Percentiles rank a stretch among this genome's conserved stretches.
phyloP scores from a whole-genome alignment of 1,140 invertebrate genomes.

The Cherax quadricarinatus region DNA sequence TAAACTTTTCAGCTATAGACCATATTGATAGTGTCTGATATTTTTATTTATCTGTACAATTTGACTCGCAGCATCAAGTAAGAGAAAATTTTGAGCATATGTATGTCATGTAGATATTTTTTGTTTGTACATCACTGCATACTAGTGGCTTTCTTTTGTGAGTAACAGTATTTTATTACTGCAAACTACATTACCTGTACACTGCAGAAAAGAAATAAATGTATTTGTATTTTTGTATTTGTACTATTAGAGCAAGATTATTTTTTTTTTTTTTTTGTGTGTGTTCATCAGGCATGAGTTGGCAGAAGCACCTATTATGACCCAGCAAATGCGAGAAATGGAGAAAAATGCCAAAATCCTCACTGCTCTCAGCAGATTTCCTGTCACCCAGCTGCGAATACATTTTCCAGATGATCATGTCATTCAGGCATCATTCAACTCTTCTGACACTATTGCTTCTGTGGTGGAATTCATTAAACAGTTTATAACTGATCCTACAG shows the following conservation, averaged over 20 bases:
- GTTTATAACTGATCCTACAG: slow-evolving; percentile 28
- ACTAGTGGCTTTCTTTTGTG: too few species aligned
- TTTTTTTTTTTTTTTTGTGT: not conserved
- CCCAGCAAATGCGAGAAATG: slow-evolving; percentile 54
- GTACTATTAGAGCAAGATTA: not conserved
- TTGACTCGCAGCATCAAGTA: too few species aligned
- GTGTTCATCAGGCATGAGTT: slow-evolving; percentile 8
- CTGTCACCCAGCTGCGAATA: slow-evolving; percentile 58
- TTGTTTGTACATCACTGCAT: too few species aligned
- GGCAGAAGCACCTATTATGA: slow-evolving; percentile 48
- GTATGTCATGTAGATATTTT: too few species aligned
- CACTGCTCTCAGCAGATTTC: slow-evolving; percentile 47
- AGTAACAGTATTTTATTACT: too few species aligned
- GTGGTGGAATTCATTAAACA: slow-evolving; percentile 37
- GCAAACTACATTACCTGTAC: too few species aligned
- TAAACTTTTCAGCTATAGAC: too few species aligned
- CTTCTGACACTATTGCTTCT: slow-evolving; percentile 24
- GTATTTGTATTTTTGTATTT: too few species aligned
- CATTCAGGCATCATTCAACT: slow-evolving; percentile 64
- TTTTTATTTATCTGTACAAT: too few species aligned
- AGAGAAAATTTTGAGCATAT: too few species aligned
- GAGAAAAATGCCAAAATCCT: slow-evolving; percentile 48
- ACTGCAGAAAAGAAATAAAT: too few species aligned
- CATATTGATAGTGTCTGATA: too few species aligned
- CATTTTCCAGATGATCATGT: slow-evolving; percentile 56